Evolutionary conservation across 2,113 vertebrate genomes (phyloP).

Genomic region (Synchiropus splendidus): DNA sequence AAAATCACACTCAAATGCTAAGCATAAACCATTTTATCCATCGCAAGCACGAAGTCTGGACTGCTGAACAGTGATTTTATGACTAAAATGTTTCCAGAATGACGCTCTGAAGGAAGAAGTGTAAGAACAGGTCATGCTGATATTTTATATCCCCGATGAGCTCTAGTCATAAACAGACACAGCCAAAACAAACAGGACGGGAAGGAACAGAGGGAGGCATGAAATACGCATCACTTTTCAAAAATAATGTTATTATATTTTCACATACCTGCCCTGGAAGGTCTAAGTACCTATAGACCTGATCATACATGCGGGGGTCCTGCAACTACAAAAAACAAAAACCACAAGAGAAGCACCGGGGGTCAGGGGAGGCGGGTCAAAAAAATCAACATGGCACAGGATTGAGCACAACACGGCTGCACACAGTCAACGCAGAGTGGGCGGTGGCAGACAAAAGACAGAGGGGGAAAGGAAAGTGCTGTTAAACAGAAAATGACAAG

Average conservation of each 20-base stretch:
- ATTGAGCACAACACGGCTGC: constrained; percentile 25
- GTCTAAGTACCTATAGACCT: constrained; percentile 76
- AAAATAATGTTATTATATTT: constrained; percentile 14
- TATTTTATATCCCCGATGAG: too few species aligned
- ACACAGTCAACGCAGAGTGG: constrained; percentile 34
- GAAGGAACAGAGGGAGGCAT: constrained; percentile 1
- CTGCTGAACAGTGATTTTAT: too few species aligned
- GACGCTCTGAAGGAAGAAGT: too few species aligned
- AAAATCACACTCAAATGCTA: too few species aligned
- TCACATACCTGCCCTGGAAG: constrained; percentile 72
- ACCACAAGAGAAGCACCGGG: constrained; percentile 59
- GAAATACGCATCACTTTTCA: too few species aligned
- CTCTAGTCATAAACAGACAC: too few species aligned
- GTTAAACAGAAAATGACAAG: constrained; percentile 52
- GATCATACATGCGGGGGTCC: constrained; percentile 70
- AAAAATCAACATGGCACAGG: constrained; percentile 40
- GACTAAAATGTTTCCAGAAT: too few species aligned
- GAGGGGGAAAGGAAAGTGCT: constrained; percentile 36
- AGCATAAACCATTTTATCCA: too few species aligned
- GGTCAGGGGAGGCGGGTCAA: constrained; percentile 31
- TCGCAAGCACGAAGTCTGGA: too few species aligned
- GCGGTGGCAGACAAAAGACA: constrained; percentile 23
- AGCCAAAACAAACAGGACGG: too few species aligned
- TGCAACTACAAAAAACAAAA: constrained; percentile 70
- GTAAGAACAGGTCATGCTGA: too few species aligned